A percentile compares a stretch with the other conserved stretches of the same genome.
Conservation (phyloP, 1,140 invertebrate species). For the Formica selysi region DNA sequence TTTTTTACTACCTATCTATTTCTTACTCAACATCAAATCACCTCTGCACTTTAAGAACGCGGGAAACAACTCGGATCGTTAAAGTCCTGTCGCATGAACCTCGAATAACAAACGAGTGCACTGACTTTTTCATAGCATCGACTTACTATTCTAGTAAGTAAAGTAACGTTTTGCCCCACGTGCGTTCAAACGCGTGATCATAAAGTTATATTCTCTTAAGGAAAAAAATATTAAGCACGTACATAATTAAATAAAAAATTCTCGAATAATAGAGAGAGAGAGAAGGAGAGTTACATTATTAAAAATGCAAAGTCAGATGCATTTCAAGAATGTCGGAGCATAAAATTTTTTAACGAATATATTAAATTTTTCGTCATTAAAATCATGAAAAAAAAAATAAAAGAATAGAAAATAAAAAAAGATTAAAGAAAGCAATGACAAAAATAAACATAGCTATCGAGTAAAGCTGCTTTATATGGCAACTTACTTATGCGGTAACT, state of each 20-base stretch:
- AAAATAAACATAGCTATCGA: neutral
- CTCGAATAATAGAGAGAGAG: too few species aligned
- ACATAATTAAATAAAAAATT: neutral
- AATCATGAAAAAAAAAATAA: neutral
- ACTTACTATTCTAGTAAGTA: slow-evolving; percentile 19
- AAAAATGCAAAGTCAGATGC: neutral
- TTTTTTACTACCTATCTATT: slow-evolving; percentile 59
- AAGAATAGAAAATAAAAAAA: neutral
- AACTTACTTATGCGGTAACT: slow-evolving; percentile 68
- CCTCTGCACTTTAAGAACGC: slow-evolving; percentile 34
- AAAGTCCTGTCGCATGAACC: slow-evolving; percentile 32
- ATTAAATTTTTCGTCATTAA: neutral
- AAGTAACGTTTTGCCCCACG: neutral
- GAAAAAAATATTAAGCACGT: neutral
- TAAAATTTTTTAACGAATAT: neutral
- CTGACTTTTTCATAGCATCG: slow-evolving; percentile 35
- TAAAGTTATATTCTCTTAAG: slow-evolving; percentile 9
- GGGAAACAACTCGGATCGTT: slow-evolving; percentile 70
- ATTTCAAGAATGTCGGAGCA: too few species aligned
- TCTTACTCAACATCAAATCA: slow-evolving; percentile 67
- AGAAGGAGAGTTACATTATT: neutral
- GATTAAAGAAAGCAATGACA: slow-evolving; percentile 3
- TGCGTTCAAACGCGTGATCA: neutral
- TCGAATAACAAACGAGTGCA: slow-evolving; percentile 35
- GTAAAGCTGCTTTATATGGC: slow-evolving; percentile 78